A percentile compares a stretch with the other conserved stretches of the same genome.
These are phyloP conservation scores for Bombus waltoni DNA, from an alignment of 1,140 invertebrate species.

Conservation along the genomic window DNA sequence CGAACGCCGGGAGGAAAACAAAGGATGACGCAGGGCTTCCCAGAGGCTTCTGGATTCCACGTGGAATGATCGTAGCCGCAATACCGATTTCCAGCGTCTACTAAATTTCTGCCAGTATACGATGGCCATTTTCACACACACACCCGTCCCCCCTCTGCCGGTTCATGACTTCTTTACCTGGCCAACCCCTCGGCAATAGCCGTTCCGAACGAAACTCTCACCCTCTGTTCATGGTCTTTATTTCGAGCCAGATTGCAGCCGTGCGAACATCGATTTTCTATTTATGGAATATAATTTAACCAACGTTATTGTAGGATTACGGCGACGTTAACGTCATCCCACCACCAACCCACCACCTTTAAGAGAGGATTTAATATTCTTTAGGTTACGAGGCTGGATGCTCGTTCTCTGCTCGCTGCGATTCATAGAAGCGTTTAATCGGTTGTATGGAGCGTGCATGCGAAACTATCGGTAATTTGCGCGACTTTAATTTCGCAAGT, in stretches of 20 bases:
- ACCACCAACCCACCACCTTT: neutral
- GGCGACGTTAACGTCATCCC: constrained; percentile 21
- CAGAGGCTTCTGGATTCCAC: neutral
- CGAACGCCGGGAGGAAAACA: neutral
- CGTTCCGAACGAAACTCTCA: neutral
- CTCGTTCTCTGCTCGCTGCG: neutral
- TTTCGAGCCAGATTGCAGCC: constrained; percentile 43
- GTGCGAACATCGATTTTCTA: constrained; percentile 59
- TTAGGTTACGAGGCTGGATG: neutral
- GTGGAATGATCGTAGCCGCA: too few relatives aligned
- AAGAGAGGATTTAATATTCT: constrained; percentile 22
- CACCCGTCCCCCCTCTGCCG: too few relatives aligned
- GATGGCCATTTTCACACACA: neutral
- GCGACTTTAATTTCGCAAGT: neutral
- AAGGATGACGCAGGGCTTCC: neutral
- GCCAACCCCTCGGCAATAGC: neutral
- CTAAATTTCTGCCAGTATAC: neutral
- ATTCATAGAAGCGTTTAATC: constrained; percentile 21
- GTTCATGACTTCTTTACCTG: neutral
- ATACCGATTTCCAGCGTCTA: neutral
- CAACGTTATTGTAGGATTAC: constrained; percentile 39
- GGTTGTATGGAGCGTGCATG: neutral
- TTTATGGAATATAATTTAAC: constrained; percentile 61
- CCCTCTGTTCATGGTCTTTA: neutral
- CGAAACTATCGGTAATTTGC: neutral